These are phyloP conservation scores for Apantesis nais DNA, from an alignment of 2,888 invertebrate genomes.

Conservation along the genomic window DNA sequence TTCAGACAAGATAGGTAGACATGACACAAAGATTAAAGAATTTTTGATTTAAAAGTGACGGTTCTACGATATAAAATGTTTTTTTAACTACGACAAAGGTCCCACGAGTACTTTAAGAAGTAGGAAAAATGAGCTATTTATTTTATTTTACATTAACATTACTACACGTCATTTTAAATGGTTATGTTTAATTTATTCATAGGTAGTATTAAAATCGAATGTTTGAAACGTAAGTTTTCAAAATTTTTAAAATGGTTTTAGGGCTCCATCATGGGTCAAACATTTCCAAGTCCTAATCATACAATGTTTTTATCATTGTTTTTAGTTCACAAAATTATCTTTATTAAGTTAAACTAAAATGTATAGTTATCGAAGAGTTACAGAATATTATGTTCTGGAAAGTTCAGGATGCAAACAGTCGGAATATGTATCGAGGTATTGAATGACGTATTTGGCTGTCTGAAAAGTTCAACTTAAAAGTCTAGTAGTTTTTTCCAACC, in stretches of 20 bases:
- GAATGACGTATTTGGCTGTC: neutral
- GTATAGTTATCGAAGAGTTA: neutral
- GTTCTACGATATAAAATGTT: constrained; percentile 61
- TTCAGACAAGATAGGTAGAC: too few species aligned
- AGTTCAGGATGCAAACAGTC: neutral
- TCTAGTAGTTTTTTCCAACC: neutral
- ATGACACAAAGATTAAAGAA: constrained; percentile 49
- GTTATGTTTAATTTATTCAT: constrained; percentile 23
- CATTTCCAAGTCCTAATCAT: neutral
- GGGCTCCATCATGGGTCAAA: neutral
- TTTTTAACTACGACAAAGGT: constrained; percentile 71
- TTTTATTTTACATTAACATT: constrained; percentile 54
- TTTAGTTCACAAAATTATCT: neutral
- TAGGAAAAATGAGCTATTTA: constrained; percentile 55
- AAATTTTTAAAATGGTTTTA: neutral
- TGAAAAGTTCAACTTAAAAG: neutral
- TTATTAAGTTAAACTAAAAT: neutral
- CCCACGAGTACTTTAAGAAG: constrained; percentile 76
- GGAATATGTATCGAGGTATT: neutral
- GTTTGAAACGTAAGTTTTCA: neutral
- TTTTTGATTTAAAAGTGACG: constrained; percentile 46
- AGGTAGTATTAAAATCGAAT: constrained; percentile 22
- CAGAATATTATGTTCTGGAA: neutral
- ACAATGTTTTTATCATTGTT: neutral
- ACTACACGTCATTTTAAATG: constrained; percentile 37